Conservation (phyloP, 2,113 vertebrate species). For the Psittacara wagleri region DNA sequence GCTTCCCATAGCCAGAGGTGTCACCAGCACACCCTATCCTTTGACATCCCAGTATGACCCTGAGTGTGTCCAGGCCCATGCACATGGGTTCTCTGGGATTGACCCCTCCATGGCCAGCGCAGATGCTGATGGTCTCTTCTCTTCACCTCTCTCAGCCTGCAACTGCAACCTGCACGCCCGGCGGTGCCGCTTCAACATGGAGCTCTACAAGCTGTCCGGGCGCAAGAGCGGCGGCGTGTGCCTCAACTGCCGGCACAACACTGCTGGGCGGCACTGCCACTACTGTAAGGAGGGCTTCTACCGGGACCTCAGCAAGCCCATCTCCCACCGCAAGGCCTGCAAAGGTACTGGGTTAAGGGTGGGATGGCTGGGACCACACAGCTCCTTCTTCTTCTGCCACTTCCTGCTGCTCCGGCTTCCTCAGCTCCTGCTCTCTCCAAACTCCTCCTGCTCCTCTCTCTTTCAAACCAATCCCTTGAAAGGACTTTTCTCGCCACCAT, state of each 20-base stretch:
- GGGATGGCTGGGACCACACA: rapidly evolving
- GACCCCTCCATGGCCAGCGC: rapidly evolving
- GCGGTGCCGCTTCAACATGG: slow-evolving; percentile 96
- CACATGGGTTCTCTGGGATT: rapidly evolving
- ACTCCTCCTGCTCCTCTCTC: background rate
- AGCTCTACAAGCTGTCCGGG: slow-evolving; percentile 92
- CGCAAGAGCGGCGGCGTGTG: slow-evolving; percentile 94
- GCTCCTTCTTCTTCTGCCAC: background rate
- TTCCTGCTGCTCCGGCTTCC: background rate
- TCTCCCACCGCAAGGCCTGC: slow-evolving; percentile 95
- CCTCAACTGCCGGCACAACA: slow-evolving; percentile 95
- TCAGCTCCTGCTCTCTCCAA: background rate
- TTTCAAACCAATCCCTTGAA: background rate
- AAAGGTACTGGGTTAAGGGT: slow-evolving; percentile 79
- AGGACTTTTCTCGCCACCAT: background rate
- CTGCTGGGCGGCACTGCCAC: slow-evolving; percentile 92
- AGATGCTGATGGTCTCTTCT: background rate
- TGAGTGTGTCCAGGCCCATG: rapidly evolving
- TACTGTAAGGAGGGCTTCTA: slow-evolving; percentile 98
- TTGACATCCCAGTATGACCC: rapidly evolving
- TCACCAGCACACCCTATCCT: background rate
- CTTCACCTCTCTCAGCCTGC: slow-evolving; percentile 77
- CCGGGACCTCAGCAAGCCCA: slow-evolving; percentile 92
- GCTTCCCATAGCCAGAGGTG: background rate
- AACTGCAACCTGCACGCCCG: slow-evolving; percentile 96